A percentile compares a stretch with the other conserved stretches of the same genome.
phyloP scores from a whole-genome alignment of 2,113 vertebrate genomes.

The Plecotus auritus region DNA sequence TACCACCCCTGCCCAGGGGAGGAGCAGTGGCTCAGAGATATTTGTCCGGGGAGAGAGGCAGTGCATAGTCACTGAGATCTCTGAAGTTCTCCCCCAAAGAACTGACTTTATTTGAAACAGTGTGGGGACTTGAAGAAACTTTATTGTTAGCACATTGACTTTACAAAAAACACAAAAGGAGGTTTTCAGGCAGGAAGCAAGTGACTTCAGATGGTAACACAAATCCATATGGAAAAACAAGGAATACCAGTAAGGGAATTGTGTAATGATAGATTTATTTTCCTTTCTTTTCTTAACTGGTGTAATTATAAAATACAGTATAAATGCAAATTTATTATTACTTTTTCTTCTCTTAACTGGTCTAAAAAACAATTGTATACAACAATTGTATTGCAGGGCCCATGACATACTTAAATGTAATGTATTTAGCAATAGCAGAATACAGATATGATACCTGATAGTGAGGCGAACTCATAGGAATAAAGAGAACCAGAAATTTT shows the following conservation, averaged over 20 bases:
- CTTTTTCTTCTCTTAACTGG: neutral
- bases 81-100: neutral
- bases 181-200: neutral
- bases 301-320: neutral
- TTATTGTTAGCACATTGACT: neutral
- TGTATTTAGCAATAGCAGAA: neutral
- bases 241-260: neutral
- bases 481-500: neutral
- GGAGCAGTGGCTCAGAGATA: neutral
- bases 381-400: neutral
- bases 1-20: neutral
- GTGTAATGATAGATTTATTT: neutral
- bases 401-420: neutral
- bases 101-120: neutral
- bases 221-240: neutral
- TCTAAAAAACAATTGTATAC: neutral
- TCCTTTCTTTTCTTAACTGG: neutral
- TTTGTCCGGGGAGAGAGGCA: neutral
- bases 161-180: neutral
- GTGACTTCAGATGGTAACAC: neutral
- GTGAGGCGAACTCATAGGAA: neutral
- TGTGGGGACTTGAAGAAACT: neutral
- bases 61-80: neutral
- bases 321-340: neutral
- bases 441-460: neutral